Evolutionary conservation across 2,888 invertebrate species (phyloP), one percentile per base, ranked within the genome.

Genomic region (Oegoconia quadripuncta): DNA sequence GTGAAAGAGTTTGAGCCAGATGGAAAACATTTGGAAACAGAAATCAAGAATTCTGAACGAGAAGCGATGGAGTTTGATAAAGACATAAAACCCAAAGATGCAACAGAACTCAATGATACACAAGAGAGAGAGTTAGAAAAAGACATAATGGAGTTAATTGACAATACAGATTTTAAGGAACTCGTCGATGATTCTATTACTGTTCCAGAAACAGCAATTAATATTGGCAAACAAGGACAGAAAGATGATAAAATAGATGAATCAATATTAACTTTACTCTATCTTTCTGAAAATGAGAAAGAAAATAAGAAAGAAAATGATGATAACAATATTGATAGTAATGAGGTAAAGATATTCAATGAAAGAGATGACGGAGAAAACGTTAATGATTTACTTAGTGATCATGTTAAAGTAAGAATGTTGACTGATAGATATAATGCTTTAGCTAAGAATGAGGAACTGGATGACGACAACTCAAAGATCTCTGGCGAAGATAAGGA

Each of bases 271-370:
- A 65, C 61, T 12, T 37, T 65, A 11, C 42, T 70, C 1, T 69
- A 70, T 42, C 34, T 67, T 9, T 61, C 67, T n/a, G 66, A 67
- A 29, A 48, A 39, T 34, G 63, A 71, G 34, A 65, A 48, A 32
- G 45, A 39, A n/a, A n/a, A n/a, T n/a, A n/a, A n/a, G n/a, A n/a
- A n/a, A n/a, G n/a, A n/a, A n/a, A n/a, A n/a, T n/a, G n/a, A n/a
- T n/a, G n/a, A n/a, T n/a, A n/a, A n/a, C n/a, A n/a, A n/a, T n/a
- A n/a, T n/a, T n/a, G n/a, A n/a, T 32, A 36, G 14, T 11, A 44
- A 44, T 11, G 14, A 5, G 3, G 31, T 44, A 7, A 34, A 25
- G 12, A 34, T 26, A 34, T 12, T 14, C 17, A 22, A 12, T 8
- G 39, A 46, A 11, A 45, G 50, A 22, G 40, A 48, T n/a, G 44